A percentile compares a stretch with the other conserved stretches of the same genome.
Evolutionary conservation across 2,888 invertebrate species (phyloP).

Genomic region (Palloptera scutellata): DNA sequence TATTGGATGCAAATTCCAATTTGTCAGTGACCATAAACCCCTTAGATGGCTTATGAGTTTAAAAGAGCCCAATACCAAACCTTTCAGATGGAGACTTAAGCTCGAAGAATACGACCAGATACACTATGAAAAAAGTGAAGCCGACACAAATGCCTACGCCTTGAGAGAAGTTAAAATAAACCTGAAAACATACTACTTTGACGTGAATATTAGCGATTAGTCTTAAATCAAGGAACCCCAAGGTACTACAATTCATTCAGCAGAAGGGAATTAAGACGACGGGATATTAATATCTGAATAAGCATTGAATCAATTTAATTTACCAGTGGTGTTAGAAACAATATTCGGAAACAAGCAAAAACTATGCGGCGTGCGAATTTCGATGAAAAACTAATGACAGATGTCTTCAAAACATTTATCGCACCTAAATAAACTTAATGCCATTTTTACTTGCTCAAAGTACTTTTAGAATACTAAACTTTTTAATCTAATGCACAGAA

Average conservation of each 20-base stretch:
- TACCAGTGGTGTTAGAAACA: slow-evolving; percentile 17
- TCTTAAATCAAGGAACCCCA: slow-evolving; percentile 18
- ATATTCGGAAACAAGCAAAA: slow-evolving; percentile 35
- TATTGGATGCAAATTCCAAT: too few relatives aligned
- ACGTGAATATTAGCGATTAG: slow-evolving; percentile 28
- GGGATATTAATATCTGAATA: slow-evolving; percentile 27
- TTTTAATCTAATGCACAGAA: slow-evolving; percentile 28
- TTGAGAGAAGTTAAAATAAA: slow-evolving; percentile 34
- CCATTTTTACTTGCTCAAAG: slow-evolving; percentile 20
- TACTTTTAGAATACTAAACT: background rate
- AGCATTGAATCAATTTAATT: slow-evolving; percentile 33
- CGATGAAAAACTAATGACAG: slow-evolving; percentile 26
- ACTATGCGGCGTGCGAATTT: slow-evolving; percentile 30
- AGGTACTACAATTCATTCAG: slow-evolving; percentile 30
- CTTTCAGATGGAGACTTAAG: slow-evolving; percentile 48
- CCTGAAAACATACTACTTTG: slow-evolving; percentile 8
- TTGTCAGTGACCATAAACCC: slow-evolving; percentile 61
- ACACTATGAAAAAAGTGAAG: too few relatives aligned
- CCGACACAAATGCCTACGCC: slow-evolving; percentile 29
- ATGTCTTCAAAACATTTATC: slow-evolving; percentile 30
- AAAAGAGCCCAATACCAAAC: slow-evolving; percentile 54
- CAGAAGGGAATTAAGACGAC: slow-evolving; percentile 25
- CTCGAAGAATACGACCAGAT: slow-evolving; percentile 38
- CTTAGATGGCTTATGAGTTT: slow-evolving; percentile 55
- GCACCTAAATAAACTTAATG: slow-evolving; percentile 31